A percentile compares a stretch with the other conserved stretches of the same genome.
Evolutionary conservation across 2,113 vertebrate genomes (phyloP).

Genomic region (Scalopus aquaticus): DNA sequence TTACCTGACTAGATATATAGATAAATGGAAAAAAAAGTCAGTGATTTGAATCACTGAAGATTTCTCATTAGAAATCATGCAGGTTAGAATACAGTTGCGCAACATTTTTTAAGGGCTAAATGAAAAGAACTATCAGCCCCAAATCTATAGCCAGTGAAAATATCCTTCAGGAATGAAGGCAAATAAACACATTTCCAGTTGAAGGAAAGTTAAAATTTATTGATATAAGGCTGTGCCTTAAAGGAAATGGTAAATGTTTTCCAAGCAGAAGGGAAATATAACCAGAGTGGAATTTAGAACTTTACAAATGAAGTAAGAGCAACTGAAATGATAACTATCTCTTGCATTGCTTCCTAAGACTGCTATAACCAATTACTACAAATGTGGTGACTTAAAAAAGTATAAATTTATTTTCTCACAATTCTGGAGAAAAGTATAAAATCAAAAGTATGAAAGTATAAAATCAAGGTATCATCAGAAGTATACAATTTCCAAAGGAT

Average conservation of each 20-base stretch:
- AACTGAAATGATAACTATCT: background rate
- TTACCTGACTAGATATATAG: too few species aligned
- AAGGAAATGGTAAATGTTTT: background rate
- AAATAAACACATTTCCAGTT: background rate
- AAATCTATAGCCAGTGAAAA: slow-evolving; percentile 2
- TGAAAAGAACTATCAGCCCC: background rate
- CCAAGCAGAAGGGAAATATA: background rate
- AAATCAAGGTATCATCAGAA: too few species aligned
- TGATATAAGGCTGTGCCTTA: background rate
- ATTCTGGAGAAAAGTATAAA: too few species aligned
- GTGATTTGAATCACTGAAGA: background rate
- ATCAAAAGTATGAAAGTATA: too few species aligned
- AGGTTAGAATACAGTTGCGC: background rate
- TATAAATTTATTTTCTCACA: too few species aligned
- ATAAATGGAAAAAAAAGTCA: background rate
- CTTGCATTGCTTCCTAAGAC: background rate
- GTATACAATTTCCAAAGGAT: too few species aligned
- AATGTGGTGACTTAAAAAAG: background rate
- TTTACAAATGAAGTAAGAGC: background rate
- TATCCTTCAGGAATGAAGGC: background rate
- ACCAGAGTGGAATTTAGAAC: background rate
- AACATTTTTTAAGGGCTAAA: background rate
- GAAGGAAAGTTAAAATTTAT: background rate
- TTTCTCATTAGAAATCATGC: background rate
- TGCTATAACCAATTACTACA: background rate